Conservation (phyloP, 2,888 invertebrate species). For the Dynastes hyllus region DNA sequence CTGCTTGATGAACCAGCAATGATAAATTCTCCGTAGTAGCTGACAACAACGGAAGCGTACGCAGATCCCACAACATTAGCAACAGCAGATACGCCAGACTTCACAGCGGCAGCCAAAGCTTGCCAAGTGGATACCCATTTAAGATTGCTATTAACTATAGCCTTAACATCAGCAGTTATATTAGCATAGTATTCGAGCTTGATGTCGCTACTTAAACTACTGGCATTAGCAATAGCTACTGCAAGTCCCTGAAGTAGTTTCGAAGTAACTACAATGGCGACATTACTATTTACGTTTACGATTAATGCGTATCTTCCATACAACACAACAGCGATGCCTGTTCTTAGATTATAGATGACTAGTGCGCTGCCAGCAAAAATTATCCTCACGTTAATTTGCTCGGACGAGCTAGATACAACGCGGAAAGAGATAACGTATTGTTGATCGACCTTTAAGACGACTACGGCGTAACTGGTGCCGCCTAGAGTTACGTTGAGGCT, state of each 20-base stretch:
- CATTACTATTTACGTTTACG: slow-evolving; percentile 6
- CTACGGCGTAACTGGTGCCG: slow-evolving; percentile 6
- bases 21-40: not conserved
- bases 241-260: not conserved
- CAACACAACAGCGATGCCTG: slow-evolving; percentile 28
- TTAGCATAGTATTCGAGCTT: not conserved
- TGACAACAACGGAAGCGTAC: not conserved
- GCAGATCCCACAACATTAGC: not conserved
- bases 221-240: not conserved
- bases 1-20: not conserved
- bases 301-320: slow-evolving; percentile 9
- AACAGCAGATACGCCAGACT: not conserved
- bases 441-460: slow-evolving; percentile 1
- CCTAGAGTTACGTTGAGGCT: not conserved
- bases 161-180: slow-evolving; percentile 13
- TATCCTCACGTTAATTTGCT: not conserved
- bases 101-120: not conserved
- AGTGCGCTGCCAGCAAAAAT: slow-evolving; percentile 2
- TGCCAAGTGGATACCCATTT: not conserved
- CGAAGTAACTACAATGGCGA: slow-evolving; percentile 1
- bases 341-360: slow-evolving; percentile 21
- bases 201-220: not conserved
- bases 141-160: slow-evolving; percentile 16
- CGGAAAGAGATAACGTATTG: slow-evolving; percentile 8
- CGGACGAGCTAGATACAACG: not conserved